Evolutionary conservation across 2,113 vertebrate genomes (phyloP).

Genomic region (Rhinoptilus africanus): DNA sequence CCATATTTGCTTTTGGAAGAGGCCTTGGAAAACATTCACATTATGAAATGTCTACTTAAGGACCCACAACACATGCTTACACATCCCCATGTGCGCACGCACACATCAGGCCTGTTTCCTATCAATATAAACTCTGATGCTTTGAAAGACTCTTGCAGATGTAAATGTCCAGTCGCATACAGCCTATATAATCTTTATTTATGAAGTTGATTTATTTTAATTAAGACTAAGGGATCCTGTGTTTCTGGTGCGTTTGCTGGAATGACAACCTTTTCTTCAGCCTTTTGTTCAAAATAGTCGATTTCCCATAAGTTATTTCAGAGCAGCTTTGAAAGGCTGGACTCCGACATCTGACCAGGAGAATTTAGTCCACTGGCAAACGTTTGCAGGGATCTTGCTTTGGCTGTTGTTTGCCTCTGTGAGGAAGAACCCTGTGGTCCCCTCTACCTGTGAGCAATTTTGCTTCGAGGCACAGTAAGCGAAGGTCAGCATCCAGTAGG

Average conservation of each 20-base stretch:
- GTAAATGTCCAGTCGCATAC: not conserved
- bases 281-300: not conserved
- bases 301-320: not conserved
- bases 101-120: not conserved
- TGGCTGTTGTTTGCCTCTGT: not conserved
- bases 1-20: not conserved
- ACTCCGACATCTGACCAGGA: not conserved
- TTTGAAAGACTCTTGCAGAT: not conserved
- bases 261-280: not conserved
- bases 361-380: not conserved
- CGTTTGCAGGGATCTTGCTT: not conserved
- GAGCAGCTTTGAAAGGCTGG: not conserved
- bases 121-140: not conserved
- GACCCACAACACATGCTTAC: not conserved
- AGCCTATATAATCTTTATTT: not conserved
- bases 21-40: not conserved
- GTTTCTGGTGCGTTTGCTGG: not conserved
- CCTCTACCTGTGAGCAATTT: not conserved
- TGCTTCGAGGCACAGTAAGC: not conserved
- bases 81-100: rapidly evolving
- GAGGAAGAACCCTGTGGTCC: not conserved
- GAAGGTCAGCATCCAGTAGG: not conserved
- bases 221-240: not conserved
- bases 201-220: not conserved
- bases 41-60: not conserved